Conservation (phyloP, 2,113 vertebrate genomes). For the Rattus rattus region DNA sequence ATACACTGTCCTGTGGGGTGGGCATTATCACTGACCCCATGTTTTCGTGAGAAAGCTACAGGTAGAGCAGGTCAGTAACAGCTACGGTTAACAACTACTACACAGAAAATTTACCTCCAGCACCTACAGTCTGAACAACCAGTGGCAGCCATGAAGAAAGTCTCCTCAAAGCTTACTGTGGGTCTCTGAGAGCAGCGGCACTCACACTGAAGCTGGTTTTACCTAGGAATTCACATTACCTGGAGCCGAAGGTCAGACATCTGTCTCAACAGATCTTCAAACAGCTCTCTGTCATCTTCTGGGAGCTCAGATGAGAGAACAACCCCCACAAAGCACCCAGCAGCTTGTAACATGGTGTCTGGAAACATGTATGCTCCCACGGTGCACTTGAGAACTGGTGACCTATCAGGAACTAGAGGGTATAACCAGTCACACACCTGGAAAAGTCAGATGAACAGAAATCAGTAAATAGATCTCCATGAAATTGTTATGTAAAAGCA, state of each 20-base stretch:
- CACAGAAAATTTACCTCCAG: not conserved
- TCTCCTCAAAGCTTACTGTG: not conserved
- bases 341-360: slow-evolving; percentile 92
- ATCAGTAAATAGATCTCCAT: not conserved
- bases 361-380: slow-evolving; percentile 98
- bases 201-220: not conserved
- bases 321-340: slow-evolving; percentile 95
- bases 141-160: not conserved
- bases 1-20: not conserved
- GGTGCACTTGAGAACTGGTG: slow-evolving; percentile 94
- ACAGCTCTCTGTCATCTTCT: slow-evolving; percentile 89
- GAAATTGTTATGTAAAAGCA: not conserved
- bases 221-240: slow-evolving; percentile 84
- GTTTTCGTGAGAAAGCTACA: not conserved
- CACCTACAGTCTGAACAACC: not conserved
- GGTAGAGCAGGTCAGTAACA: not conserved
- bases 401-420: slow-evolving; percentile 93
- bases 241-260: slow-evolving; percentile 96
- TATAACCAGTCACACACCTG: slow-evolving; percentile 99
- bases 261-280: slow-evolving; percentile 94
- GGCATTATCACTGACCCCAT: not conserved
- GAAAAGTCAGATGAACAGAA: slow-evolving; percentile 2
- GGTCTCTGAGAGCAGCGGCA: not conserved
- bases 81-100: not conserved
- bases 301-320: slow-evolving; percentile 96